phyloP scores from a whole-genome alignment of 1,140 invertebrate species.

The Nylanderia fulva region DNA sequence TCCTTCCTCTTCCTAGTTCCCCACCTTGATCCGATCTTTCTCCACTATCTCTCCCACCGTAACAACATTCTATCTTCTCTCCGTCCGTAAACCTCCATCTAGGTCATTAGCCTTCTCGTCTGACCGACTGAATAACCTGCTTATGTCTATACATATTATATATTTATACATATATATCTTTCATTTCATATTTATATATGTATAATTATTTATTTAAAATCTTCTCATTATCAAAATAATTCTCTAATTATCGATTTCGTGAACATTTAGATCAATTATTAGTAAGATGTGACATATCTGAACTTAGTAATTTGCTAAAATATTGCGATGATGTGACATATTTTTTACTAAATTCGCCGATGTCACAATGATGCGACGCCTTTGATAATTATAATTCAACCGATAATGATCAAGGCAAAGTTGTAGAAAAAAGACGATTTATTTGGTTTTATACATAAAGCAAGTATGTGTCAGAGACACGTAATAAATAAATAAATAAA shows the following conservation, averaged over 20 bases:
- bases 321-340: neutral
- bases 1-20: slow-evolving; percentile 71
- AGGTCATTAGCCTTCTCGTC: slow-evolving; percentile 73
- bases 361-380: neutral
- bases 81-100: slow-evolving; percentile 63
- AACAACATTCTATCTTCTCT: slow-evolving; percentile 37
- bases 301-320: slow-evolving; percentile 7
- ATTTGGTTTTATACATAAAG: slow-evolving; percentile 38
- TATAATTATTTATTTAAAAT: slow-evolving; percentile 44
- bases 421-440: slow-evolving; percentile 31
- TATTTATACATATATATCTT: slow-evolving; percentile 21
- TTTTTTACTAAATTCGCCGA: neutral
- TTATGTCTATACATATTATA: slow-evolving; percentile 31
- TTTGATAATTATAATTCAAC: slow-evolving; percentile 9
- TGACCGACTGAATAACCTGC: slow-evolving; percentile 67
- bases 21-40: slow-evolving; percentile 51
- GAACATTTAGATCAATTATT: neutral
- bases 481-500: slow-evolving; percentile 76
- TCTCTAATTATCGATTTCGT: neutral
- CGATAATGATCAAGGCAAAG: neutral
- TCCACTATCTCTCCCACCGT: slow-evolving; percentile 14
- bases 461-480: neutral
- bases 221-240: neutral
- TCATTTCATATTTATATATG: slow-evolving; percentile 41
- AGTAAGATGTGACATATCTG: neutral